Percentiles rank a stretch among this genome's conserved stretches.
Conservation (phyloP, 2,113 vertebrate species). For the Ophthalmolycus amberensis region DNA sequence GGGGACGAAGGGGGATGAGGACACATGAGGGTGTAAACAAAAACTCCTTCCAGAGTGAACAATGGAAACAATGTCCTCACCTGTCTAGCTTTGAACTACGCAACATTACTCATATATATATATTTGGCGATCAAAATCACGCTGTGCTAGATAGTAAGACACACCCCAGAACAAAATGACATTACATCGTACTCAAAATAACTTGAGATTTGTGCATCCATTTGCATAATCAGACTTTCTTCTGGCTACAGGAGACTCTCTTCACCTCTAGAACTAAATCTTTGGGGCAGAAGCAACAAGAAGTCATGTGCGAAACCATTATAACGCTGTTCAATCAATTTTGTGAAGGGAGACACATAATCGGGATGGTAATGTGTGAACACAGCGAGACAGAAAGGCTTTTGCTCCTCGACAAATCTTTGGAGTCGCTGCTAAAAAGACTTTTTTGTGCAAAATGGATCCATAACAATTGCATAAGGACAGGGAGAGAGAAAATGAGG, state of each 20-base stretch:
- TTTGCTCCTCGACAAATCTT: constrained; percentile 72
- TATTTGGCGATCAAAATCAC: not conserved
- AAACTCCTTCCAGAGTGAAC: constrained; percentile 30
- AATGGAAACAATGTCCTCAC: constrained; percentile 35
- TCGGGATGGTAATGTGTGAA: constrained; percentile 78
- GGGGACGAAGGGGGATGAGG: constrained; percentile 36
- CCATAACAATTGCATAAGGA: constrained; percentile 77
- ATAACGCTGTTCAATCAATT: constrained; percentile 62
- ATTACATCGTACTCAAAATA: constrained; percentile 20
- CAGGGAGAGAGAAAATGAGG: constrained; percentile 50
- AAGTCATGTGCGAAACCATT: constrained; percentile 57
- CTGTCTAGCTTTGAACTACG: not conserved
- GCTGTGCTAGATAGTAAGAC: constrained; percentile 20
- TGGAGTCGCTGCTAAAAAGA: constrained; percentile 65
- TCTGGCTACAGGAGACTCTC: constrained; percentile 32
- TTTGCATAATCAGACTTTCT: constrained; percentile 19
- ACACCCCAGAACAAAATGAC: constrained; percentile 29
- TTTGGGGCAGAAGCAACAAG: constrained; percentile 49
- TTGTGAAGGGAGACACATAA: constrained; percentile 69
- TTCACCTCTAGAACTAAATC: constrained; percentile 31
- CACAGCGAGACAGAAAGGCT: constrained; percentile 70
- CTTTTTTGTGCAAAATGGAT: constrained; percentile 68
- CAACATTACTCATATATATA: not conserved
- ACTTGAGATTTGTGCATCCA: constrained; percentile 35
- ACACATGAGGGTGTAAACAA: constrained; percentile 40